A percentile compares a stretch with the other conserved stretches of the same genome.
phyloP scores from a whole-genome alignment of 2,797 vertebrate genomes.

The Graptemys geographica region DNA sequence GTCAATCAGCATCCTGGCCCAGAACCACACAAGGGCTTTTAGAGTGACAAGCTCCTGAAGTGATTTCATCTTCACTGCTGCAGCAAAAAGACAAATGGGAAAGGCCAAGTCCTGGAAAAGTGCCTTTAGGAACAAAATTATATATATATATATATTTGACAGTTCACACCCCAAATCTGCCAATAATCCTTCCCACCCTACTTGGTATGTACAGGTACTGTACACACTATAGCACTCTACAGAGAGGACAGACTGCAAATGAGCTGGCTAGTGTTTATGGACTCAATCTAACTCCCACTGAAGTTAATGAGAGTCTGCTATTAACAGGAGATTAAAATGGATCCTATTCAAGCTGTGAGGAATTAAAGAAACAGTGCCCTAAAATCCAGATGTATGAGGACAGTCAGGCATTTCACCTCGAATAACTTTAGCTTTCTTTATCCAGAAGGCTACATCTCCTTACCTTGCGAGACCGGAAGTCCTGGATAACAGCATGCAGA shows the following conservation, averaged over 20 bases:
- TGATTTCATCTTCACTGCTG: not conserved
- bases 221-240: not conserved
- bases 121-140: not conserved
- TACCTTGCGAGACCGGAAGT: conserved; percentile 84
- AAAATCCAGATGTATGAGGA: conserved; percentile 56
- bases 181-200: not conserved
- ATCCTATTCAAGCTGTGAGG: conserved; percentile 49
- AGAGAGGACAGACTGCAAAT: not conserved
- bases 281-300: not conserved
- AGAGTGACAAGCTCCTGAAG: not conserved
- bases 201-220: not conserved
- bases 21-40: not conserved
- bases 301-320: not conserved
- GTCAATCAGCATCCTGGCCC: not conserved
- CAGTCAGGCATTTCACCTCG: conserved; percentile 21
- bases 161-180: not conserved
- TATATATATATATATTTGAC: not conserved
- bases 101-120: not conserved
- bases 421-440: conserved; percentile 37
- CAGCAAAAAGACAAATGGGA: not conserved
- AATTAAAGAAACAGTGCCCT: conserved; percentile 46
- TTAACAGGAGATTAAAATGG: conserved; percentile 41
- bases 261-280: conserved; percentile 20
- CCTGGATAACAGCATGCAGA: conserved; percentile 78
- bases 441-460: conserved; percentile 66